phyloP scores from a whole-genome alignment of 2,888 invertebrate species.

The Muscina levida region DNA sequence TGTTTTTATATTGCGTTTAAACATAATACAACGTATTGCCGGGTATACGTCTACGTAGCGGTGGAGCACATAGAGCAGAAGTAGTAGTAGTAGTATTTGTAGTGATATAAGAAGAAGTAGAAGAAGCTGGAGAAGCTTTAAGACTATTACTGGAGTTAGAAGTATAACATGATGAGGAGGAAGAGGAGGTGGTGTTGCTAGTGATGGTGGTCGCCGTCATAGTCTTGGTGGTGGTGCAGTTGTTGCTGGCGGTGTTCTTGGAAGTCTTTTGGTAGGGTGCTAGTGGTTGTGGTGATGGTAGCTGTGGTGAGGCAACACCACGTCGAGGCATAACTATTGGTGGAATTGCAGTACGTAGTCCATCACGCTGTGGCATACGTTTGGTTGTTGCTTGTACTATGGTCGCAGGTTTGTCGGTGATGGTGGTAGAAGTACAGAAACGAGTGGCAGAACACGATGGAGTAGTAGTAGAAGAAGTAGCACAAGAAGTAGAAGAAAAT shows the following conservation, averaged over 20 bases:
- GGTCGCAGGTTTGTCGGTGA: constrained; percentile 34
- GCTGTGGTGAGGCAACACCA: constrained; percentile 33
- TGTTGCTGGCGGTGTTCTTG: constrained; percentile 26
- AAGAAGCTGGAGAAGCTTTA: no score
- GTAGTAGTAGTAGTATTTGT: constrained; percentile 45
- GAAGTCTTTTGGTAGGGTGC: background rate
- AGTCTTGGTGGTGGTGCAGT: constrained; percentile 6
- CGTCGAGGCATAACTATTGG: constrained; percentile 56
- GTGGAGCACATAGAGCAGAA: constrained; percentile 67
- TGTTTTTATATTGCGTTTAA: no score
- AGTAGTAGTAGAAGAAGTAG: constrained; percentile 42
- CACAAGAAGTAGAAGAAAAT: constrained; percentile 49
- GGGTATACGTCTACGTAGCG: constrained; percentile 76
- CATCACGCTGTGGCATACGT: constrained; percentile 8
- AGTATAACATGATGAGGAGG: constrained; percentile 45
- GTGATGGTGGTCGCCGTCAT: constrained; percentile 37
- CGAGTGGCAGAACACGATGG: constrained; percentile 16
- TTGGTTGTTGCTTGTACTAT: constrained; percentile 40
- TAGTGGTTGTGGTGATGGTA: constrained; percentile 13
- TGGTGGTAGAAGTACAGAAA: constrained; percentile 22
- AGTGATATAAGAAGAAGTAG: constrained; percentile 48
- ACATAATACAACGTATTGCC: constrained; percentile 78
- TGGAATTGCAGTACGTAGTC: constrained; percentile 25
- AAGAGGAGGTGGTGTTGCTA: constrained; percentile 28
- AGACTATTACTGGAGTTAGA: constrained; percentile 54